Conservation (phyloP, 2,797 vertebrate genomes). For the Danio choprae region DNA sequence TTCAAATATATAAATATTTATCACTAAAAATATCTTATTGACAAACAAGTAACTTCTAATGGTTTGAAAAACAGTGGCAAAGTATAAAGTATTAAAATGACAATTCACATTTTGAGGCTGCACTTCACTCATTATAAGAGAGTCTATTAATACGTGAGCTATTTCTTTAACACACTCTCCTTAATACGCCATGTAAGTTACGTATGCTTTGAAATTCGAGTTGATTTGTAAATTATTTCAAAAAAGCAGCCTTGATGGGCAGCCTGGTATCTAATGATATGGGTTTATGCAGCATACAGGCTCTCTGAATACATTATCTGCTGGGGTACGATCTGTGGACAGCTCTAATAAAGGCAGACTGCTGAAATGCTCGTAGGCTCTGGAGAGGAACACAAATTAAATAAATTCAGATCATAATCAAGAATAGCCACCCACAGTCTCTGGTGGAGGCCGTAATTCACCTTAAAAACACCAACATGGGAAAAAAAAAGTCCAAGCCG, state of each 20-base stretch:
- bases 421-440: conserved; percentile 35
- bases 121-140: too few relatives aligned
- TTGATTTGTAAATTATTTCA: conserved; percentile 53
- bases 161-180: not conserved
- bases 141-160: too few relatives aligned
- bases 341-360: conserved; percentile 30
- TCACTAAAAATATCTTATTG: too few relatives aligned
- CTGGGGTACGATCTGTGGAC: conserved; percentile 17
- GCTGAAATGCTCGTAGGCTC: conserved; percentile 14
- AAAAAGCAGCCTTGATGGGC: conserved; percentile 36
- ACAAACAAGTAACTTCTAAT: too few relatives aligned
- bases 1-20: too few relatives aligned
- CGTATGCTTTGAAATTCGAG: conserved; percentile 33
- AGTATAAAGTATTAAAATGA: too few relatives aligned
- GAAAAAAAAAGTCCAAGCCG: conserved; percentile 3
- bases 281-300: conserved; percentile 46
- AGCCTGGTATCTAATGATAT: conserved; percentile 47
- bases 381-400: conserved; percentile 32
- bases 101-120: too few relatives aligned
- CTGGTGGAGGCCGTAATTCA: conserved; percentile 30
- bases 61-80: too few relatives aligned
- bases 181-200: conserved; percentile 36
- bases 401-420: conserved; percentile 32
- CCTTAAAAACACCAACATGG: conserved; percentile 6
- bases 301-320: conserved; percentile 36